A percentile compares a stretch with the other conserved stretches of the same genome.
These are phyloP conservation scores for Platygyra sinensis DNA, from an alignment of 64 coral and sea anemone genomes.

Conservation along the genomic window DNA sequence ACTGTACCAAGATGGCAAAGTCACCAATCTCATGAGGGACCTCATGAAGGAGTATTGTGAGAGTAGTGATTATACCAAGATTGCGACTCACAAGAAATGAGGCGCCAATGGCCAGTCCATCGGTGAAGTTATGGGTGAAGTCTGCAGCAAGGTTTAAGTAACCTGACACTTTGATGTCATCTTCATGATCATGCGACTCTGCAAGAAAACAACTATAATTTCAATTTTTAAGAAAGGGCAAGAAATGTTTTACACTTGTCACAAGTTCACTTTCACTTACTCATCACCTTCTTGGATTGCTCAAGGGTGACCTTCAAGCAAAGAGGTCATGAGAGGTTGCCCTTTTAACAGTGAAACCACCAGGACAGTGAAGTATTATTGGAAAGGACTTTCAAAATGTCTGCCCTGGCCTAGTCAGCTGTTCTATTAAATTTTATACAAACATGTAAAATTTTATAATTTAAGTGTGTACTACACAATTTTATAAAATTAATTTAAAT, in stretches of 20 bases:
- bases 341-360: no score
- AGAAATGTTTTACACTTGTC: neutral
- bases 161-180: constrained; percentile 94
- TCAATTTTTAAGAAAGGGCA: neutral
- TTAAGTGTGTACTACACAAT: no score
- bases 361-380: no score
- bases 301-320: no score
- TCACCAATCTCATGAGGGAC: constrained; percentile 99
- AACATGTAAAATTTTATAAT: no score
- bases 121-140: constrained; percentile 98
- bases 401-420: no score
- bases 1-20: constrained; percentile 98
- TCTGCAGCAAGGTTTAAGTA: constrained; percentile 97
- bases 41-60: constrained; percentile 96
- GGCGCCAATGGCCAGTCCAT: constrained; percentile 96
- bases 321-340: no score
- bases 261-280: no score
- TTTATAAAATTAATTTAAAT: no score
- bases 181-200: constrained; percentile 36
- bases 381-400: no score
- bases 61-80: constrained; percentile 88
- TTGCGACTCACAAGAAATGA: constrained; percentile 92
- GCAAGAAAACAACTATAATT: neutral
- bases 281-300: no score
- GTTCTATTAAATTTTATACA: no score